Evolutionary conservation across 1,140 invertebrate genomes (phyloP).

Genomic region (Drosophila yakuba): DNA sequence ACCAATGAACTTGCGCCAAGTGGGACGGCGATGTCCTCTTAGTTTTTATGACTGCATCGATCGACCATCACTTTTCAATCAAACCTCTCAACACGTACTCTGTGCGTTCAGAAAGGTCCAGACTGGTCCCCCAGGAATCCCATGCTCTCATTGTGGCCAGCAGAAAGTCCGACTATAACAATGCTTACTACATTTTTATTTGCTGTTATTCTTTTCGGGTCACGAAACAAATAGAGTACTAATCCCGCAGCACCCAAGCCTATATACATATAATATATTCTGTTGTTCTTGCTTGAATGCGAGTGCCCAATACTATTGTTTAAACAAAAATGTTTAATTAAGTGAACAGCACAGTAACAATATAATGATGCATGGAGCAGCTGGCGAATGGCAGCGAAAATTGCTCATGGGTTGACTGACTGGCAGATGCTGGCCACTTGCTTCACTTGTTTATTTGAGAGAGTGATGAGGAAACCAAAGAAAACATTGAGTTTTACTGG

Average conservation of each 20-base stretch:
- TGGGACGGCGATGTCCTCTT: conserved; percentile 47
- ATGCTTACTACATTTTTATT: conserved; percentile 53
- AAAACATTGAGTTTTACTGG: conserved; percentile 7
- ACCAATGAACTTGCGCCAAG: conserved; percentile 52
- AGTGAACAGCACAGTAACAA: conserved; percentile 34
- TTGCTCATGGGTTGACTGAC: not conserved
- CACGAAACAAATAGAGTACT: conserved; percentile 32
- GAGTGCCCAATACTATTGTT: conserved; percentile 40
- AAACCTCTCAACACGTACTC: conserved; percentile 57
- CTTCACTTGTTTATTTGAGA: conserved; percentile 12
- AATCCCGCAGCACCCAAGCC: conserved; percentile 31
- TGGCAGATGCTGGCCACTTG: conserved; percentile 31
- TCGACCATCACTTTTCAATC: conserved; percentile 50
- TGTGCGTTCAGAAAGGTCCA: conserved; percentile 20
- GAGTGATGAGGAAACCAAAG: not conserved
- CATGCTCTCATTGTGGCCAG: not conserved
- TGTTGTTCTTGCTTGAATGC: conserved; percentile 2
- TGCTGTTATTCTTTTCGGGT: not conserved
- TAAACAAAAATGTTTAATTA: conserved; percentile 64
- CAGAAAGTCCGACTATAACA: conserved; percentile 63
- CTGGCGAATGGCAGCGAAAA: conserved; percentile 28
- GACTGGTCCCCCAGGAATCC: not conserved
- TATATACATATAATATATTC: conserved; percentile 23
- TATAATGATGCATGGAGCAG: conserved; percentile 20
- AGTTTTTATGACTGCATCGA: conserved; percentile 60